Evolutionary conservation across 2,888 invertebrate genomes (phyloP).

Genomic region (Sinopyrophorus schimmeli): DNA sequence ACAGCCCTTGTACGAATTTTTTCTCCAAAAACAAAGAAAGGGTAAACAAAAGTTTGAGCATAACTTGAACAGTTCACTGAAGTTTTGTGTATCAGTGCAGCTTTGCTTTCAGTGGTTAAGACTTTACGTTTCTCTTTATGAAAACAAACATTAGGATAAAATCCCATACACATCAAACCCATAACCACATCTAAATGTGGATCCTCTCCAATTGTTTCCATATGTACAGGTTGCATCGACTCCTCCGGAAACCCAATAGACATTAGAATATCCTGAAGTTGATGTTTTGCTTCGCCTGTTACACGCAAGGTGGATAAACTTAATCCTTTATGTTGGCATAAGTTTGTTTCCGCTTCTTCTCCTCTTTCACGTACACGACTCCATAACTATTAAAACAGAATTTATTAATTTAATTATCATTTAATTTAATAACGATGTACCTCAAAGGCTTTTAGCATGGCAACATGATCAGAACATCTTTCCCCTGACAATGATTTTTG

Average conservation of each 20-base stretch:
- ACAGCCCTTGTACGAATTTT: slow-evolving; percentile 96
- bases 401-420: background rate
- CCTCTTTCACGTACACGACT: slow-evolving; percentile 69
- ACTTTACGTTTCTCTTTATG: slow-evolving; percentile 96
- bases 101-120: slow-evolving; percentile 91
- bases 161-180: slow-evolving; percentile 84
- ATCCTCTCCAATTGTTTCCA: slow-evolving; percentile 78
- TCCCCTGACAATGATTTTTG: slow-evolving; percentile 87
- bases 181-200: slow-evolving; percentile 80
- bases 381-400: slow-evolving; percentile 65
- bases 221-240: slow-evolving; percentile 71
- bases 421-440: slow-evolving; percentile 44
- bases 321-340: slow-evolving; percentile 91
- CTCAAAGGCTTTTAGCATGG: slow-evolving; percentile 91
- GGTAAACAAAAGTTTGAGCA: slow-evolving; percentile 85
- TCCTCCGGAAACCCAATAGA: slow-evolving; percentile 89
- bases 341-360: slow-evolving; percentile 75
- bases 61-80: slow-evolving; percentile 91
- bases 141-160: slow-evolving; percentile 96
- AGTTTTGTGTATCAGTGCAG: slow-evolving; percentile 94
- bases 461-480: slow-evolving; percentile 91
- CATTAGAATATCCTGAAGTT: slow-evolving; percentile 62
- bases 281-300: slow-evolving; percentile 87
- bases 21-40: slow-evolving; percentile 97
- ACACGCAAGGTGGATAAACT: slow-evolving; percentile 88